phyloP scores from a whole-genome alignment of 2,888 invertebrate genomes.

The Ennomos fuscantarius region DNA sequence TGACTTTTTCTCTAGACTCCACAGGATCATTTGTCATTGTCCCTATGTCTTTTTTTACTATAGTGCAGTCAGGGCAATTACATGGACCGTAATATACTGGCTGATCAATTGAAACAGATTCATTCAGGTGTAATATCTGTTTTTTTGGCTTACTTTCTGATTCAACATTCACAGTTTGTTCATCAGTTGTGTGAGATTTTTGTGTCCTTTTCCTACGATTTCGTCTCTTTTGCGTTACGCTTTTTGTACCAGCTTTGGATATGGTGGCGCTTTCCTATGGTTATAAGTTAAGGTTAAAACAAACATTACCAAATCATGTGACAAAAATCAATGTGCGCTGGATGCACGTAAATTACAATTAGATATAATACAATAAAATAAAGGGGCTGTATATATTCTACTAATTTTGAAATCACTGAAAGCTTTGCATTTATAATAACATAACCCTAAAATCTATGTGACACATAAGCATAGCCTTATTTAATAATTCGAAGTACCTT shows the following conservation, averaged over 20 bases:
- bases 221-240: constrained; percentile 58
- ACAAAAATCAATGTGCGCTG: too few relatives aligned
- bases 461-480: constrained; percentile 47
- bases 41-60: constrained; percentile 19
- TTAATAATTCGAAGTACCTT: constrained; percentile 58
- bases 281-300: constrained; percentile 1
- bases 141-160: constrained; percentile 14
- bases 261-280: constrained; percentile 2
- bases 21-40: constrained; percentile 23
- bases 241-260: constrained; percentile 17
- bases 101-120: constrained; percentile 4
- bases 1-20: constrained; percentile 60
- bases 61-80: constrained; percentile 13
- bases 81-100: constrained; percentile 13
- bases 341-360: background rate
- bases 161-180: constrained; percentile 20
- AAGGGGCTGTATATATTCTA: too few relatives aligned
- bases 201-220: constrained; percentile 58
- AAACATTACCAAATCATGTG: background rate
- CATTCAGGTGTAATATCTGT: constrained; percentile 6
- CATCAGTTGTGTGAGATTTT: constrained; percentile 37
- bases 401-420: background rate
- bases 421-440: constrained; percentile 4
- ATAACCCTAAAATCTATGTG: constrained; percentile 58
- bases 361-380: background rate